Evolutionary conservation across 2,113 vertebrate genomes (phyloP), one percentile per base, ranked within the genome.

Genomic region (Bujurquina vittata): DNA sequence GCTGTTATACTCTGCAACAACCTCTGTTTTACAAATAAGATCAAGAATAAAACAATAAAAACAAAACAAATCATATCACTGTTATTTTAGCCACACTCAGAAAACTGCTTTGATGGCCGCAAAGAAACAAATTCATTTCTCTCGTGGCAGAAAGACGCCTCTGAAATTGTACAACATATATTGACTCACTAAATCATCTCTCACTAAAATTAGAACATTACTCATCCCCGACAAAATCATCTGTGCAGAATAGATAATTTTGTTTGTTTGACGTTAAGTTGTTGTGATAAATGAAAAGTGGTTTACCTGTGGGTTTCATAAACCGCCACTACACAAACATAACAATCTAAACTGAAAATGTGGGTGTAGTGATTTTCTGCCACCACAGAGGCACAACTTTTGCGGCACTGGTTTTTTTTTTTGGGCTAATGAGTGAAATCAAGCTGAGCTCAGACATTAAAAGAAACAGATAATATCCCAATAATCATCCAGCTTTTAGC

Each of bases 131-230:
- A 73, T 17, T 7, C 22, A 56, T 79, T 62, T 46, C 72, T 59
- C 17, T 59, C 7, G 55, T 26, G 43, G 58, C 23, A 67, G 74
- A 65, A 74, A 72, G 40, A 72, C 33, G 18, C 75, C 43, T 78
- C 26, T 33, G 15, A 37, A 85, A 86, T 58, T 20, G 23, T 11
- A 29, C 78, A 75, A 76, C 33, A 61, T 14, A 22, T 61, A 90
- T 86, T 76, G 75, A 84, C 33, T 77, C 26, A 46, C 15, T 84
- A 43, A 78, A 87, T 87, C 63, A 57, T 56, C 33, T 74, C 56
- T 46, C 4, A 4, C 20, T 35, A 29, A 63, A 84, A 87, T 61
- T 43, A 85, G 65, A 84, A 31, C 59, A 86, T 84, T 72, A 5
- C 22, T 90, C 81, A 85, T 31, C 2, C 35, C 22, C 62, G 69